phyloP scores from a whole-genome alignment of 2,113 vertebrate species.

The Sinocyclocheilus rhinocerous region DNA sequence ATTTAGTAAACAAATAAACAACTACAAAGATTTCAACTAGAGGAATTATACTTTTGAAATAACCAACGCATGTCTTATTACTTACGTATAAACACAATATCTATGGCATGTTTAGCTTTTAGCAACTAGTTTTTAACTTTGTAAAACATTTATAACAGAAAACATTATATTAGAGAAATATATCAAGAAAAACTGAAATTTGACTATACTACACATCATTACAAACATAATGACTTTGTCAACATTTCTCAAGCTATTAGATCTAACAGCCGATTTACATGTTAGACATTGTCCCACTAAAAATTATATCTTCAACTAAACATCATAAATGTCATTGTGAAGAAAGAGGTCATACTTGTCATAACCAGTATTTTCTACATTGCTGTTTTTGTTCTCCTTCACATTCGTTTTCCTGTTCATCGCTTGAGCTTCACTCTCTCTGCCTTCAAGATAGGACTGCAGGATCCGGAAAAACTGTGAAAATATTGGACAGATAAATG shows the following conservation, averaged over 20 bases:
- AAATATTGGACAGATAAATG: neutral
- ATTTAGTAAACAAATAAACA: neutral
- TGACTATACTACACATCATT: neutral
- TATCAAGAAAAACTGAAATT: neutral
- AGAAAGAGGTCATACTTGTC: slow-evolving; percentile 44
- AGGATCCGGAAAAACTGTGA: slow-evolving; percentile 64
- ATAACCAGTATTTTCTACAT: slow-evolving; percentile 7
- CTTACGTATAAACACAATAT: neutral
- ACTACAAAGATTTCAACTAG: neutral
- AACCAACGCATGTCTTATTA: neutral
- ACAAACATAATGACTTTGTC: slow-evolving; percentile 1
- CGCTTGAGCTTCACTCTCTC: slow-evolving; percentile 46
- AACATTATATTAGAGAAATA: neutral
- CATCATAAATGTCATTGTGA: slow-evolving; percentile 35
- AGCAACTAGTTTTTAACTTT: neutral
- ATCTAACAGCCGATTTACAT: neutral
- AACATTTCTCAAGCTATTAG: neutral
- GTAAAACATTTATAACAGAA: neutral
- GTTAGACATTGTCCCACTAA: neutral
- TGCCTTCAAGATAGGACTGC: slow-evolving; percentile 64
- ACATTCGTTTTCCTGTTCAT: neutral
- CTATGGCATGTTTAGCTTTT: neutral
- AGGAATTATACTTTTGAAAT: neutral
- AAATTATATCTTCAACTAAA: neutral
- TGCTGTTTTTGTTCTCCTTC: slow-evolving; percentile 25